A percentile compares a stretch with the other conserved stretches of the same genome.
Evolutionary conservation across 1,140 invertebrate genomes (phyloP).

Genomic region (Sitophilus oryzae): DNA sequence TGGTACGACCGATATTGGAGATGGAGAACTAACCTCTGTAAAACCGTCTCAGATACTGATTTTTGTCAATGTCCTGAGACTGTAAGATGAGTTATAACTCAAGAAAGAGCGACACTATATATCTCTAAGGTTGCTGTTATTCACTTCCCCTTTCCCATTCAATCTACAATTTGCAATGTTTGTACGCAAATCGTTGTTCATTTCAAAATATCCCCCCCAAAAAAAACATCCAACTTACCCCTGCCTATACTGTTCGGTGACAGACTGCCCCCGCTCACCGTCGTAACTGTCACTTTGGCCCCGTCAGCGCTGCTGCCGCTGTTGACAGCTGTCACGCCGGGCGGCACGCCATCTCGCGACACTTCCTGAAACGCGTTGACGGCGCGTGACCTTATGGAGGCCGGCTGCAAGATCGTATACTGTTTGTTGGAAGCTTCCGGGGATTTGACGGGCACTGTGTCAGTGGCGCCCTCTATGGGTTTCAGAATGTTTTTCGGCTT

Average conservation of each 20-base stretch:
- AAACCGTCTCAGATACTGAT: too few species aligned
- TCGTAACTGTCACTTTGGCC: slow-evolving; percentile 39
- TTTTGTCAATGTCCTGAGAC: too few species aligned
- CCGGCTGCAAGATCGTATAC: slow-evolving; percentile 77
- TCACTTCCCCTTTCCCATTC: too few species aligned
- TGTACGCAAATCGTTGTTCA: too few species aligned
- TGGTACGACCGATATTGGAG: too few species aligned
- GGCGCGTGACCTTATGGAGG: slow-evolving; percentile 66
- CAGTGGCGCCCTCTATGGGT: slow-evolving; percentile 23
- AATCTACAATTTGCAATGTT: too few species aligned
- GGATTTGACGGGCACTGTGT: slow-evolving; percentile 36
- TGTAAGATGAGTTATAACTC: too few species aligned
- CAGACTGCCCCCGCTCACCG: slow-evolving; percentile 47
- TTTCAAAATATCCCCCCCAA: not conserved
- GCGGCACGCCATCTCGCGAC: slow-evolving; percentile 57
- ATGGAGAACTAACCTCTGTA: too few species aligned
- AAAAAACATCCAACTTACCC: slow-evolving; percentile 52
- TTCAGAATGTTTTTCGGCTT: slow-evolving; percentile 41
- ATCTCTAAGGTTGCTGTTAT: not conserved
- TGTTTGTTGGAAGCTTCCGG: slow-evolving; percentile 55
- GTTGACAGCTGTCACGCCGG: slow-evolving; percentile 51
- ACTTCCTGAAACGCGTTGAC: slow-evolving; percentile 73
- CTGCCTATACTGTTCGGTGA: slow-evolving; percentile 67
- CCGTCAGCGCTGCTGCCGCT: slow-evolving; percentile 29
- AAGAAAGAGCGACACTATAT: too few species aligned